Conservation (phyloP, 2,797 vertebrate genomes). For the Xenentodon cancila region DNA sequence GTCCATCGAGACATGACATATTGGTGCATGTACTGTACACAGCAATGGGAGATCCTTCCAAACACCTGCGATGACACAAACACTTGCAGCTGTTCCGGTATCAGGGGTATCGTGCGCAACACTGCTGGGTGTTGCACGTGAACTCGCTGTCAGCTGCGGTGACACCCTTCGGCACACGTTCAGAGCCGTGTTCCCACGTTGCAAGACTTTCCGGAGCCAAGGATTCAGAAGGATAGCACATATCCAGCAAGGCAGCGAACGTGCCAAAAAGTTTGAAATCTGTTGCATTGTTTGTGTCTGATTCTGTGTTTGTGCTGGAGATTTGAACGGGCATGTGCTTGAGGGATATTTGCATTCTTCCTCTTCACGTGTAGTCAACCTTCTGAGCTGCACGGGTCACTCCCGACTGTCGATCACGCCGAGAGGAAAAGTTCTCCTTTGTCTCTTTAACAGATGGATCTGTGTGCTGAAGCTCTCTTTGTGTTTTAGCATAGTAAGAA, state of each 20-base stretch:
- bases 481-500: slow-evolving; percentile 80
- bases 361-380: background rate
- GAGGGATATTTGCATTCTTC: slow-evolving; percentile 17
- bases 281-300: slow-evolving; percentile 24
- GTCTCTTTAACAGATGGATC: slow-evolving; percentile 34
- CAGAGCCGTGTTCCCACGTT: slow-evolving; percentile 27
- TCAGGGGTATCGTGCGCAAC: slow-evolving; percentile 33
- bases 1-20: slow-evolving; percentile 22
- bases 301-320: slow-evolving; percentile 56
- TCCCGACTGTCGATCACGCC: slow-evolving; percentile 24
- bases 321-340: slow-evolving; percentile 53
- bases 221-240: slow-evolving; percentile 19
- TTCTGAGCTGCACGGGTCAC: slow-evolving; percentile 12
- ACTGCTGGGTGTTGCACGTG: too few relatives aligned
- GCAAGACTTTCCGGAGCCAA: slow-evolving; percentile 15
- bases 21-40: slow-evolving; percentile 10
- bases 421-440: slow-evolving; percentile 29
- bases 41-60: slow-evolving; percentile 20
- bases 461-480: slow-evolving; percentile 77
- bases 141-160: slow-evolving; percentile 11
- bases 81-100: slow-evolving; percentile 49
- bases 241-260: slow-evolving; percentile 34
- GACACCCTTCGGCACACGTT: slow-evolving; percentile 34
- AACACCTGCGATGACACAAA: slow-evolving; percentile 26
- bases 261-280: slow-evolving; percentile 28